Base-by-base conservation (phyloP, 2,888 invertebrate genomes). In the Argyresthia albistria region DNA sequence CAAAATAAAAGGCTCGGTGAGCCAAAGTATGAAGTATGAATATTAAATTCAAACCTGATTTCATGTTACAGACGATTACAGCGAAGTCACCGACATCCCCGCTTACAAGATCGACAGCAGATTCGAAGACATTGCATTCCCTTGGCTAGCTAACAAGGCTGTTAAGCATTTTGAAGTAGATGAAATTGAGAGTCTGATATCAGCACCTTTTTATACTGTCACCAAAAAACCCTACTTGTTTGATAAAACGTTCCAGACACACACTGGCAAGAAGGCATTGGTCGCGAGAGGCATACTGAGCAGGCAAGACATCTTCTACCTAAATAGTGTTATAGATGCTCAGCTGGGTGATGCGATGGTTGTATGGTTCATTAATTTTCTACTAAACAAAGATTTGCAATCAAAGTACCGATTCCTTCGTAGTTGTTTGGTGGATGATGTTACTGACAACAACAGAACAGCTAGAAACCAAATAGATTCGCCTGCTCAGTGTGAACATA, bases 361-460 rank as follows among this genome's bases (percentile, higher is more conserved):
- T 14, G 25, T 69, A 35, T 77, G 78, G 78, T 69, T 77, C 57
- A 55, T 70, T 0, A 64, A 69, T 43, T 75, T 64, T 60, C 56
- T 71, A 0, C 54, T 66, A 16, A 54, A 56, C 9, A 74, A 73
- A 59, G 73, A 75, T 56, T 43, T 69, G 45, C 36, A 53, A 56
- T 48, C 48, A 11, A 15, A n/a, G n/a, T 68, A 62, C 50, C 59
- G 49, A 36, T 72, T 60, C 90, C 81, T 59, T 93, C 75, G 76
- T 94, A 95, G 50, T 42, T 48, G 48, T 48, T 48, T 48, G 15
- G 48, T 48, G 36, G 36, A 36, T 37, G 48, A 37, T 45, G 25
- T 25, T 25, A 25, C 25, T 25, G 25, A 25, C 25, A 25, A 25
- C 25, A 25, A 25, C 25, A 25, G 25, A 25, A 25, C 25, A 25